Evolutionary conservation across 2,888 invertebrate species (phyloP), one percentile per base, ranked within the genome.

Genomic region (Heteromyza rotundicornis): DNA sequence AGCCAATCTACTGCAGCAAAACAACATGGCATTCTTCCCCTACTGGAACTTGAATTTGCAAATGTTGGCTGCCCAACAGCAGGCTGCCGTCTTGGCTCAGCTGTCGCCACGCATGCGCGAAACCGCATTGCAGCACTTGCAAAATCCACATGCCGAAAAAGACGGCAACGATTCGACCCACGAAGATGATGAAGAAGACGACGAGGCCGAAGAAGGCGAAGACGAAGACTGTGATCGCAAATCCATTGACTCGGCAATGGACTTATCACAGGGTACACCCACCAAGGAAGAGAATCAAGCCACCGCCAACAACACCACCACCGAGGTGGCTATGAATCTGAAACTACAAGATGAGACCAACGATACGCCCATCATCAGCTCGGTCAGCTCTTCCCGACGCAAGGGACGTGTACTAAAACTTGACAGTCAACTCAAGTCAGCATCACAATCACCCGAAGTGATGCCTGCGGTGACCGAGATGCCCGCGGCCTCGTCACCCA

Each of bases 381-480:
- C 70, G 59, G 69, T 73, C 32, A 70, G 66, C 22, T 82, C 47
- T 78, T 67, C 73, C 0, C 71, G 95, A 20, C 89, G 96, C 70
- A 97, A 96, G 83, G 95, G 95, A 0, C 90, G 90, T 55, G 94
- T 95, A 0, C 90, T 90, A 72, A 94, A 94, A 73, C 83, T 96
- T 57, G 93, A 95, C 67, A 50, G 77, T 36, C 77, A 79, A 54
- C 27, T 69, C 7, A 76, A 79, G 17, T 71, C 74, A 1, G 71
- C 68, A 2, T 70, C 73, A 22, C 65, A 70, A 0, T 73, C 77
- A 1, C 77, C 81, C 0, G 76, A 75, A n/a, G 69, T 66, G 24
- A 23, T 57, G 0, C 0, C 84, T 84, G 68, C 69, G 27, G 57
- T 66, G 0, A 62, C 65, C 0, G 59, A 62, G n/a, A 62, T 65